These are phyloP conservation scores for Sericinus montela DNA, from an alignment of 2,888 invertebrate genomes.

Conservation along the genomic window DNA sequence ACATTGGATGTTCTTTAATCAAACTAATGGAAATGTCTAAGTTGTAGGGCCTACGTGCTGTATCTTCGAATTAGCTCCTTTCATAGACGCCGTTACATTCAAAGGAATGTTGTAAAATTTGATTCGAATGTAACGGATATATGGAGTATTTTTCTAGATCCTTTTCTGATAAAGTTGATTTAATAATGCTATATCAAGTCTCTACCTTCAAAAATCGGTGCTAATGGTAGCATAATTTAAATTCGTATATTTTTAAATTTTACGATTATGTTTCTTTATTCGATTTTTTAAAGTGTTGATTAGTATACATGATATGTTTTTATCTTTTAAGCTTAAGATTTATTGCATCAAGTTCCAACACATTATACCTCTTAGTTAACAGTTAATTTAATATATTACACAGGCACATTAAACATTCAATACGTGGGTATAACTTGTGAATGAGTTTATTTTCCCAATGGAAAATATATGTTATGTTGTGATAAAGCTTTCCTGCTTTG, in stretches of 20 bases:
- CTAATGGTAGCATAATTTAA: neutral
- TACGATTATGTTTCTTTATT: neutral
- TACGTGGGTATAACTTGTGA: too few species aligned
- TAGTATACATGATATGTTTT: neutral
- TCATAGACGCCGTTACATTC: constrained; percentile 2
- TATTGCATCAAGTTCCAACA: neutral
- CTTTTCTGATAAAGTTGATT: neutral
- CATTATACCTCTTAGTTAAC: too few species aligned
- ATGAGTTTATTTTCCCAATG: too few species aligned
- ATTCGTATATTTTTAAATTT: neutral
- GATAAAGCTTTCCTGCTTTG: too few species aligned
- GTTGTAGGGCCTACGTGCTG: constrained; percentile 41
- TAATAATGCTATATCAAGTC: neutral
- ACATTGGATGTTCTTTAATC: constrained; percentile 66
- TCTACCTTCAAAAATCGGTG: neutral
- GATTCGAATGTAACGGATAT: too few species aligned
- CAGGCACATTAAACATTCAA: too few species aligned
- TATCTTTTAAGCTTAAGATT: neutral
- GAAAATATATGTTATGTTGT: too few species aligned
- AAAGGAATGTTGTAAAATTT: neutral
- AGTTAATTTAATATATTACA: too few species aligned
- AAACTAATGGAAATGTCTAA: constrained; percentile 62
- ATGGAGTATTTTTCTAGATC: too few species aligned
- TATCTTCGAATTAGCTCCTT: constrained; percentile 37
- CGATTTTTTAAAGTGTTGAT: neutral